These are phyloP conservation scores for Ceratotherium simum DNA, from an alignment of 2,113 vertebrate genomes.

Conservation along the genomic window DNA sequence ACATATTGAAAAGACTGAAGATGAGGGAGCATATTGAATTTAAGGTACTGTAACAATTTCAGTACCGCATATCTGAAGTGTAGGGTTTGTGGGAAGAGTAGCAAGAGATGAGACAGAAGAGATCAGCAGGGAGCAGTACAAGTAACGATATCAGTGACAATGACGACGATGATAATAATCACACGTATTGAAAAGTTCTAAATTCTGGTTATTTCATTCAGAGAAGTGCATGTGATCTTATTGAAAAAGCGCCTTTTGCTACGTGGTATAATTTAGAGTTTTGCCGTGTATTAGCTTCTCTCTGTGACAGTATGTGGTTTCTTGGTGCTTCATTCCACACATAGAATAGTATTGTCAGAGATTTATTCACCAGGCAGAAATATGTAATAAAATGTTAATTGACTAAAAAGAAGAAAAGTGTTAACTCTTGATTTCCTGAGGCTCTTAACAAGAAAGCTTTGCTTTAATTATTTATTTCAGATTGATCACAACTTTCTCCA, in stretches of 20 bases:
- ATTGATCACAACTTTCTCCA: constrained; percentile 57
- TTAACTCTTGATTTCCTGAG: constrained; percentile 75
- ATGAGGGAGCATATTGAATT: neutral
- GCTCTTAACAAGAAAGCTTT: constrained; percentile 17
- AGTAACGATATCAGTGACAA: neutral
- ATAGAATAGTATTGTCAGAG: neutral
- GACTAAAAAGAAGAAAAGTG: constrained; percentile 61
- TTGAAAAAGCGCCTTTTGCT: neutral
- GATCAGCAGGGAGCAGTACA: neutral
- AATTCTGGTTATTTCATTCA: neutral
- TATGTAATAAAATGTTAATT: constrained; percentile 65
- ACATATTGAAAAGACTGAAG: neutral
- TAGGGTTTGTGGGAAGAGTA: no score
- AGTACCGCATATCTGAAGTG: neutral
- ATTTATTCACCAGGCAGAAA: constrained; percentile 53
- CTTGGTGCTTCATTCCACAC: neutral
- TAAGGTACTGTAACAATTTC: neutral
- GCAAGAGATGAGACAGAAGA: neutral
- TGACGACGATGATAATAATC: neutral
- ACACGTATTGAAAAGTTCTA: neutral
- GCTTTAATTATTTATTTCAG: constrained; percentile 77
- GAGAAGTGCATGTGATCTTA: neutral
- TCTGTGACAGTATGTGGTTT: neutral
- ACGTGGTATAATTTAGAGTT: neutral
- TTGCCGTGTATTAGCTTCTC: neutral